These are phyloP conservation scores for Poicephalus gulielmi DNA, from an alignment of 2,113 vertebrate genomes.

Conservation along the genomic window DNA sequence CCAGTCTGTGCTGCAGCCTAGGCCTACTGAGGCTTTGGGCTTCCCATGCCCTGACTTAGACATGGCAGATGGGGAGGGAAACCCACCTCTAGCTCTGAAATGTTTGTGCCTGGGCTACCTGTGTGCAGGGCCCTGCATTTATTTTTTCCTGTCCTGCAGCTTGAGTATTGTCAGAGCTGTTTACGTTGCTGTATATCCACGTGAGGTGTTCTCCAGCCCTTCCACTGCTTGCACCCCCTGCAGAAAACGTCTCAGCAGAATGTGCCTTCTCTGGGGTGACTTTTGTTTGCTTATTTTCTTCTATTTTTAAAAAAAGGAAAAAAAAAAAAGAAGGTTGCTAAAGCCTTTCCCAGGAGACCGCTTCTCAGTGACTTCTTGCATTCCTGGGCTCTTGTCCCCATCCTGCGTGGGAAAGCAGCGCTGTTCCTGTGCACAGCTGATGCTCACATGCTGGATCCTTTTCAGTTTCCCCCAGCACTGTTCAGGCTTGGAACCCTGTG, in stretches of 20 bases:
- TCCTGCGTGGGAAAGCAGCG: background rate
- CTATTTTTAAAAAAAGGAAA: background rate
- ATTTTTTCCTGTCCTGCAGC: background rate
- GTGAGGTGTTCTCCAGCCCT: background rate
- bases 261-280: background rate
- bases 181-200: fast-evolving
- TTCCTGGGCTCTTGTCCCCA: background rate
- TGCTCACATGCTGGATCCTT: background rate
- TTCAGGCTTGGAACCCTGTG: background rate
- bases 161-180: background rate
- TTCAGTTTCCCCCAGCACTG: background rate
- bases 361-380: background rate
- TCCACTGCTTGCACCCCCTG: background rate
- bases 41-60: background rate
- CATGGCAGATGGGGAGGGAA: background rate
- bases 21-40: background rate
- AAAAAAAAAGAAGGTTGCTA: background rate
- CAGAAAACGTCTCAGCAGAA: background rate
- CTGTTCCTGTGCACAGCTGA: background rate
- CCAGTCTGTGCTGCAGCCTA: background rate
- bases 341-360: background rate
- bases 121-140: fast-evolving
- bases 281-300: background rate
- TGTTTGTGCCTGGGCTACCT: background rate
- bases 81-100: background rate